Percentiles rank a stretch among this genome's conserved stretches.
Evolutionary conservation across 2,797 vertebrate species (phyloP).

Genomic region (Jordanella pulchra): DNA sequence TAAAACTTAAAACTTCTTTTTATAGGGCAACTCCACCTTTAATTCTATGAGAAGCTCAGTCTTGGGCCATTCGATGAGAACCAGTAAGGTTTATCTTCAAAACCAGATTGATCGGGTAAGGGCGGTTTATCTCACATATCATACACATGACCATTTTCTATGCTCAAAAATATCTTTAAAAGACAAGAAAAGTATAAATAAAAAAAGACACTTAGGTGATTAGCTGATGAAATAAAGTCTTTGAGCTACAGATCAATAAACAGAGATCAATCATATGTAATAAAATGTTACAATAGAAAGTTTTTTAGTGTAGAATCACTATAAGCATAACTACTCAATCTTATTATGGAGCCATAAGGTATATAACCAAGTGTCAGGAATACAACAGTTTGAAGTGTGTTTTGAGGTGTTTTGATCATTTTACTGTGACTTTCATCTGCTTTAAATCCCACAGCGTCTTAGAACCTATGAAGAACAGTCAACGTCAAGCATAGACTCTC

Average conservation of each 20-base stretch:
- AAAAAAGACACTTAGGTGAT: not conserved
- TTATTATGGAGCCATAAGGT: not conserved
- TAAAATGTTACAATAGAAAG: not conserved
- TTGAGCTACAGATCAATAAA: too few species aligned
- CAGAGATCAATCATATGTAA: not conserved
- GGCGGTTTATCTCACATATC: not conserved
- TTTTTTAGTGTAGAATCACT: not conserved
- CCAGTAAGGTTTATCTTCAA: too few species aligned
- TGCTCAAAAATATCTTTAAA: not conserved
- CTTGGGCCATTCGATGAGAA: constrained; percentile 18
- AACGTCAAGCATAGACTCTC: constrained; percentile 19
- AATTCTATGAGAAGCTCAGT: not conserved
- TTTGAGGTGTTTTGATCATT: not conserved
- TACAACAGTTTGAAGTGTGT: not conserved
- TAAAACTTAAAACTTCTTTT: constrained; percentile 15
- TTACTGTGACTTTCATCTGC: not conserved
- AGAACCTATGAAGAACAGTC: not conserved
- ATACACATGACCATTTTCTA: not conserved
- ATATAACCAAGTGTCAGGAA: not conserved
- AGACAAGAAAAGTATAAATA: too few species aligned
- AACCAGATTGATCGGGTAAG: constrained; percentile 61
- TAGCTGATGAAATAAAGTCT: not conserved
- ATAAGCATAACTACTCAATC: not conserved
- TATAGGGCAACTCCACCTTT: constrained; percentile 44
- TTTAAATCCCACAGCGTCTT: constrained; percentile 68